These are phyloP conservation scores for Clepsis dumicolana DNA, from an alignment of 2,888 invertebrate species.

Conservation along the genomic window DNA sequence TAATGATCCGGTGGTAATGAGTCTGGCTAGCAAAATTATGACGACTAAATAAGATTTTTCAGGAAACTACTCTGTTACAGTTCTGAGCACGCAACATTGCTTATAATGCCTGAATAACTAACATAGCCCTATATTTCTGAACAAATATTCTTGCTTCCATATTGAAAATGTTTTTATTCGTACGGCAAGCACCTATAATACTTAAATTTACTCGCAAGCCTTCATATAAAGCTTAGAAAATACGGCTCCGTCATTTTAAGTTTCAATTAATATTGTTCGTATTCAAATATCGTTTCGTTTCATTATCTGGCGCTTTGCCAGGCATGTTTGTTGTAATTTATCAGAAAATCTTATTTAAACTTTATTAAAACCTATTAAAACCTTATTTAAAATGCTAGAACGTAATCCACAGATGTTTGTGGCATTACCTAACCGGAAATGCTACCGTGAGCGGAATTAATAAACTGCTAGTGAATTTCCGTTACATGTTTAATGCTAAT, in stretches of 20 bases:
- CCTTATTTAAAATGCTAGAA: neutral
- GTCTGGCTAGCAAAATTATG: neutral
- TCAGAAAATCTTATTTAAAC: neutral
- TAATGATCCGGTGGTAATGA: neutral
- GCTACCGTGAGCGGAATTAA: neutral
- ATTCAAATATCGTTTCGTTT: conserved; percentile 4
- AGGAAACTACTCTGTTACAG: too few relatives aligned
- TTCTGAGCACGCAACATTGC: too few relatives aligned
- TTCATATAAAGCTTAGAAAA: neutral
- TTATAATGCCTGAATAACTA: neutral
- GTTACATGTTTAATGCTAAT: neutral
- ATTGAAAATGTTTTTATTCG: neutral
- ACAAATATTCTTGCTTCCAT: neutral
- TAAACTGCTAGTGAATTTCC: neutral
- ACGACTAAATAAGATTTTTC: too few relatives aligned
- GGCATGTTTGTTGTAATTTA: conserved; percentile 5
- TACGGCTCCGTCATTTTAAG: neutral
- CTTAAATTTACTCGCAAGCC: neutral
- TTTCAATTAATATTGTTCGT: neutral
- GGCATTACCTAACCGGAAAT: neutral
- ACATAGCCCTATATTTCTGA: neutral
- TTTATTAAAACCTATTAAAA: too few relatives aligned
- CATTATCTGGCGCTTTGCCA: conserved; percentile 12
- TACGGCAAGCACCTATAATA: neutral
- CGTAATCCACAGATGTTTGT: conserved; percentile 3